Base-by-base conservation (phyloP, 2,888 invertebrate species). In the Brenthis hecate region DNA sequence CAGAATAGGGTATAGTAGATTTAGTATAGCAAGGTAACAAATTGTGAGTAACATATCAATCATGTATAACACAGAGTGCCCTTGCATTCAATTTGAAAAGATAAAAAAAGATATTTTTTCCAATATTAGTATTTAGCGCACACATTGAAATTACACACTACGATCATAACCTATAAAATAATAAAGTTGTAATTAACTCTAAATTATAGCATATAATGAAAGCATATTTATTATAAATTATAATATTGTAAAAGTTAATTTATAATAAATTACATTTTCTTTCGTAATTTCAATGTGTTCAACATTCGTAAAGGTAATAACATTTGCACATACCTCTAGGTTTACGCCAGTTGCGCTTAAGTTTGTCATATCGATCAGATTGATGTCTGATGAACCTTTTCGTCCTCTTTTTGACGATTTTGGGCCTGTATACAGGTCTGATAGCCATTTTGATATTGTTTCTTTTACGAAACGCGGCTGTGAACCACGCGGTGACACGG, bases 351-450 rank as follows among this genome's bases (percentile, higher is more conserved):
- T 97, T 98, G 78, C 97, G 95, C 95, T 97, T 98, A 77, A 99
- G 94, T 93, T 98, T 98, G 78, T 96, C 96, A 96, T 99, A 99
- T 88, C 99, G 96, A 93, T 99, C 99, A 84, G 98, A 98, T 92
- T 99, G 99, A 93, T 99, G 99, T 77, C 99, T 96, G 84, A 97
- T 98, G 93, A 99, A 99, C 93, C 97, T 98, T 94, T 99, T 99
- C 81, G 98, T 97, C 92, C 99, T 96, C 94, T 99, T 99, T 94
- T 99, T 99, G 77, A 99, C 95, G 88, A 99, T 98, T 84, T 94
- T 96, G 48, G 97, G 97, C 88, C 97, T 96, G 85, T 97, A 97
- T 74, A 97, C 96, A 80, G 98, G 98, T 92, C 97, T 94, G 86
- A 97, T 97, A 86, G 98, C 96, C 97, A 97, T 97, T 93, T 94